Percentiles rank a stretch among this genome's conserved stretches.
Conservation (phyloP, 2,888 invertebrate species). For the Drosophila villosipedis region DNA sequence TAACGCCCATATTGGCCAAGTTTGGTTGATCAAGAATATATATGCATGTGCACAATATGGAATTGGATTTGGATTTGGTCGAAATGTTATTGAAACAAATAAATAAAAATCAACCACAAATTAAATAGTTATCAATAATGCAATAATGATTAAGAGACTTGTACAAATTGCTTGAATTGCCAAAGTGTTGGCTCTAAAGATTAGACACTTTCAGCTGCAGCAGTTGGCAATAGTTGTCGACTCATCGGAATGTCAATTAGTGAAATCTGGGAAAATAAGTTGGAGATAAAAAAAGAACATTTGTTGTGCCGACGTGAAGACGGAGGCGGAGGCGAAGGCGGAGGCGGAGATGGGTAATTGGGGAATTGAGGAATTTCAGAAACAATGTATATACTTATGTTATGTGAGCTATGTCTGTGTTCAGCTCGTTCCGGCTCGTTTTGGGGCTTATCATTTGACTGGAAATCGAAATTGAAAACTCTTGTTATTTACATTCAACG, state of each 20-base stretch:
- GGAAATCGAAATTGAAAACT: constrained; percentile 54
- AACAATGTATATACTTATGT: constrained; percentile 25
- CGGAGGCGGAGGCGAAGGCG: no score
- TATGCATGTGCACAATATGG: not conserved
- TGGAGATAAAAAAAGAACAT: constrained; percentile 16
- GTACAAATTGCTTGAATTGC: not conserved
- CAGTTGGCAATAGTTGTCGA: constrained; percentile 10
- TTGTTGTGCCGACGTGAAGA: constrained; percentile 5
- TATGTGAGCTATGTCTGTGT: constrained; percentile 15
- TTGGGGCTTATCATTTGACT: constrained; percentile 57
- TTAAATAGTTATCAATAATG: not conserved
- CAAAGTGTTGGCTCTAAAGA: not conserved
- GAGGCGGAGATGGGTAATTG: not conserved
- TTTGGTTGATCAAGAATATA: not conserved
- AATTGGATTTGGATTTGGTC: not conserved
- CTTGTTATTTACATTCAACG: constrained; percentile 19
- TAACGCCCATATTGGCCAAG: not conserved
- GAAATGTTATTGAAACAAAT: not conserved
- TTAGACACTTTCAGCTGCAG: not conserved
- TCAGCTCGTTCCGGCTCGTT: constrained; percentile 33
- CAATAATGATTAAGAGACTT: not conserved
- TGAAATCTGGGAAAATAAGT: constrained; percentile 15
- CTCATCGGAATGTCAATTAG: constrained; percentile 21
- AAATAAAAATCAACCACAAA: not conserved
- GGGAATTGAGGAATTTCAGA: constrained; percentile 1